These are phyloP conservation scores for Crossaster papposus DNA, from an alignment of 53 echinoderm and acorn worm species.

Conservation along the genomic window DNA sequence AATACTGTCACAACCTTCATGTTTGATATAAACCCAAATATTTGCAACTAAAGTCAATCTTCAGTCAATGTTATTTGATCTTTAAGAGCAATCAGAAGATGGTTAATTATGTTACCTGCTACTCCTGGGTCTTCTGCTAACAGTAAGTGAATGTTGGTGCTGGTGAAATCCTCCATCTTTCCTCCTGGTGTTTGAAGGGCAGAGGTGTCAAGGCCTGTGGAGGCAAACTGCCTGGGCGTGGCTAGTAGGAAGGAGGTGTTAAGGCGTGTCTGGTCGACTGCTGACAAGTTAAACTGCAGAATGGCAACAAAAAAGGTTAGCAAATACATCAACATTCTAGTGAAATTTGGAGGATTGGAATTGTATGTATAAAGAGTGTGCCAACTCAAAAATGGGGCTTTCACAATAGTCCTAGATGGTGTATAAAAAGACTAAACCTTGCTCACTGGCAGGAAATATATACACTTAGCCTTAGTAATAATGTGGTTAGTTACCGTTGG, in stretches of 20 bases:
- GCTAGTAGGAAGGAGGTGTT: slow-evolving; percentile 51
- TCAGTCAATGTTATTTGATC: no score
- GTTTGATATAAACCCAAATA: neutral
- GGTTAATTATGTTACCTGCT: neutral
- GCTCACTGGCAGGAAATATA: no score
- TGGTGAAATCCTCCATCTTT: slow-evolving; percentile 66
- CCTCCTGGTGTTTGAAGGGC: slow-evolving; percentile 59
- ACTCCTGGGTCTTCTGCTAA: slow-evolving; percentile 90
- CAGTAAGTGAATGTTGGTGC: slow-evolving; percentile 72
- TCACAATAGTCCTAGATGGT: no score
- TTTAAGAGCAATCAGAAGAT: neutral
- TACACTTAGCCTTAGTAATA: no score
- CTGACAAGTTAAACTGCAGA: slow-evolving; percentile 59
- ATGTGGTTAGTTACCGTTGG: slow-evolving; percentile 36
- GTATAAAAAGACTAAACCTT: no score
- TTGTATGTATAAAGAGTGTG: no score
- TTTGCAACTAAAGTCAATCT: no score
- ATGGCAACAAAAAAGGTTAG: neutral
- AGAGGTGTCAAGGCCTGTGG: slow-evolving; percentile 11
- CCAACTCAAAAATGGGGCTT: no score
- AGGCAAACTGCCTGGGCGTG: slow-evolving; percentile 14
- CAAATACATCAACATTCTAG: neutral
- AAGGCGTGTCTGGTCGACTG: slow-evolving; percentile 69
- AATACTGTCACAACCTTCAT: neutral
- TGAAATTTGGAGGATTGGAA: no score